Evolutionary conservation across 2,797 vertebrate species (phyloP).

Genomic region (Girardinus metallicus): DNA sequence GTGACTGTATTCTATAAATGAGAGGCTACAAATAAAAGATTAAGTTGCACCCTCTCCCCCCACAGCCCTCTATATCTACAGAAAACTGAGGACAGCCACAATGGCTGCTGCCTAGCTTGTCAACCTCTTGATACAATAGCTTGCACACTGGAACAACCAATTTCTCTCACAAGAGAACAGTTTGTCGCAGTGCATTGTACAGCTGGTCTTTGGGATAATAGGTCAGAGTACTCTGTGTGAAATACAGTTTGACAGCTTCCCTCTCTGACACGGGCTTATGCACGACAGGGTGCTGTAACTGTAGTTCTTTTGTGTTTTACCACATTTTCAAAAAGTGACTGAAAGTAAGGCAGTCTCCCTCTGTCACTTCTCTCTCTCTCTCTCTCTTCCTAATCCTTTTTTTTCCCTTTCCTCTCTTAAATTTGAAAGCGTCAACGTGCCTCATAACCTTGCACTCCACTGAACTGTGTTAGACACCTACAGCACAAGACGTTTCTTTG

Average conservation of each 20-base stretch:
- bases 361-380: conserved; percentile 16
- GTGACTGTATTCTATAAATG: conserved; percentile 13
- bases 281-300: conserved; percentile 56
- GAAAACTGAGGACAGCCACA: conserved; percentile 40
- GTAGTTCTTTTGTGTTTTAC: conserved; percentile 52
- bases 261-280: conserved; percentile 70
- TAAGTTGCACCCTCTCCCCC: conserved; percentile 10
- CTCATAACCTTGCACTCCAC: conserved; percentile 51
- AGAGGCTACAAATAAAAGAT: conserved; percentile 32
- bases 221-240: conserved; percentile 77
- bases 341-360: conserved; percentile 41
- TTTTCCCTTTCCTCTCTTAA: conserved; percentile 14
- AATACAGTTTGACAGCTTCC: conserved; percentile 79
- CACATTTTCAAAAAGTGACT: conserved; percentile 61
- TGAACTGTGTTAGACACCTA: conserved; percentile 35
- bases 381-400: not conserved
- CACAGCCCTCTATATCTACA: conserved; percentile 20
- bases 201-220: conserved; percentile 75
- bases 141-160: conserved; percentile 61
- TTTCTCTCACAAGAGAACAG: conserved; percentile 65
- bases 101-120: conserved; percentile 56
- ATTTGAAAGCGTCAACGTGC: conserved; percentile 38
- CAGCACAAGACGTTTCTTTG: conserved; percentile 10
- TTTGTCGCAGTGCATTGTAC: conserved; percentile 65
- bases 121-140: conserved; percentile 60